A percentile compares a stretch with the other conserved stretches of the same genome.
These are phyloP conservation scores for Gastracanthus pulcherrimus DNA, from an alignment of 2,888 invertebrate species.

Conservation along the genomic window DNA sequence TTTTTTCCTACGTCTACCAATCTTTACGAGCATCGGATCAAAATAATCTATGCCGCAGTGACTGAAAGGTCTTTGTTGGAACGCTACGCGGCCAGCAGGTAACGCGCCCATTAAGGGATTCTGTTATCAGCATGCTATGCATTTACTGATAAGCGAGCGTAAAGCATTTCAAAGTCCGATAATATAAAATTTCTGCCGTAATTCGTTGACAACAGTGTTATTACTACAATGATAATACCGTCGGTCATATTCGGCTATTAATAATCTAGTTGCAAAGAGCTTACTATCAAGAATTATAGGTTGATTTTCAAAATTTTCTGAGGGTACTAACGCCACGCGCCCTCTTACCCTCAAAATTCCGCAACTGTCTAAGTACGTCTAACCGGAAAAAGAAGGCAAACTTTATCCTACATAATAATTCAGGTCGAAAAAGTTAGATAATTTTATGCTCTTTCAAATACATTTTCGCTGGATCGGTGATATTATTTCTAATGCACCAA, in stretches of 20 bases:
- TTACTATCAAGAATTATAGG: constrained; percentile 48
- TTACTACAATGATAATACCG: constrained; percentile 21
- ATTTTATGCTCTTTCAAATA: too few relatives aligned
- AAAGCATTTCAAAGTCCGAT: too few relatives aligned
- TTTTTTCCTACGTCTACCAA: constrained; percentile 54
- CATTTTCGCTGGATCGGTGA: too few relatives aligned
- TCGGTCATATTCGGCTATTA: constrained; percentile 40
- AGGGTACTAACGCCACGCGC: too few relatives aligned
- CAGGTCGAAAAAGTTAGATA: too few relatives aligned
- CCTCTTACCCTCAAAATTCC: constrained; percentile 39
- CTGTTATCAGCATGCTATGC: too few relatives aligned
- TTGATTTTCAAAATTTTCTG: too few relatives aligned
- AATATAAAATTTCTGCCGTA: constrained; percentile 47
- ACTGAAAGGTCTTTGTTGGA: constrained; percentile 52
- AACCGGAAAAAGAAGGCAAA: too few relatives aligned
- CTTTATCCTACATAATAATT: too few relatives aligned
- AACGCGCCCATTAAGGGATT: constrained; percentile 48
- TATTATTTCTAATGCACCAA: too few relatives aligned
- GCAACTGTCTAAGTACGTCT: too few relatives aligned
- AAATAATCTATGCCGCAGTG: constrained; percentile 59
- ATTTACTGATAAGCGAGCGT: too few relatives aligned
- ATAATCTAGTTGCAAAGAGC: constrained; percentile 2
- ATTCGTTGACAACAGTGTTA: constrained; percentile 51
- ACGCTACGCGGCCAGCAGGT: constrained; percentile 37
- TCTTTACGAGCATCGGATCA: constrained; percentile 54